Evolutionary conservation across 2,888 invertebrate genomes (phyloP).

Genomic region (Parnassius glacialis): DNA sequence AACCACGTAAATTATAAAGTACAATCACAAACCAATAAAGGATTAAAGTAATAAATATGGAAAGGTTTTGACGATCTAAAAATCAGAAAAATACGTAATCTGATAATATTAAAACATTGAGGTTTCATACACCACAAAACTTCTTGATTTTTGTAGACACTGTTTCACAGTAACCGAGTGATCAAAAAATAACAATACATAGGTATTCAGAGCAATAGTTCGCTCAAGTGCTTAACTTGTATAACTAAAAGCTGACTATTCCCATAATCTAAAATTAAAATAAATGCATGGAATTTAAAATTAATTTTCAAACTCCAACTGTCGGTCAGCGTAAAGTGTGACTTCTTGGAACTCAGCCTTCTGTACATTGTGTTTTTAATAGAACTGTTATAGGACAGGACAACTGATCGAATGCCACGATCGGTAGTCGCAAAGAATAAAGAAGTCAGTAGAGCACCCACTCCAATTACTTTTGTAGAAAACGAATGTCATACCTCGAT

Average conservation of each 20-base stretch:
- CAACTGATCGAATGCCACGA: constrained; percentile 18
- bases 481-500: constrained; percentile 23
- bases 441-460: constrained; percentile 25
- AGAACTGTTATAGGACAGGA: constrained; percentile 29
- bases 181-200: too few species aligned
- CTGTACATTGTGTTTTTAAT: constrained; percentile 30
- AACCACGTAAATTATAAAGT: too few species aligned
- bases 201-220: too few species aligned
- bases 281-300: constrained; percentile 28
- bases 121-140: too few species aligned
- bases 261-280: constrained; percentile 10
- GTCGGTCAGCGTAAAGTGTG: constrained; percentile 33
- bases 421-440: constrained; percentile 28
- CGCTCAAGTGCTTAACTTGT: too few species aligned
- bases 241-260: background rate
- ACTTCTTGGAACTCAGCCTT: constrained; percentile 35
- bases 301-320: constrained; percentile 32
- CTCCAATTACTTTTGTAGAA: constrained; percentile 11
- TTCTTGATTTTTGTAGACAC: too few species aligned
- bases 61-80: too few species aligned
- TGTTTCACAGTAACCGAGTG: too few species aligned
- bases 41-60: too few species aligned
- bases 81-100: too few species aligned
- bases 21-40: too few species aligned
- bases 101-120: too few species aligned